A percentile compares a stretch with the other conserved stretches of the same genome.
Conservation (phyloP, 2,888 invertebrate genomes). For the Cylindroiulus punctatus region DNA sequence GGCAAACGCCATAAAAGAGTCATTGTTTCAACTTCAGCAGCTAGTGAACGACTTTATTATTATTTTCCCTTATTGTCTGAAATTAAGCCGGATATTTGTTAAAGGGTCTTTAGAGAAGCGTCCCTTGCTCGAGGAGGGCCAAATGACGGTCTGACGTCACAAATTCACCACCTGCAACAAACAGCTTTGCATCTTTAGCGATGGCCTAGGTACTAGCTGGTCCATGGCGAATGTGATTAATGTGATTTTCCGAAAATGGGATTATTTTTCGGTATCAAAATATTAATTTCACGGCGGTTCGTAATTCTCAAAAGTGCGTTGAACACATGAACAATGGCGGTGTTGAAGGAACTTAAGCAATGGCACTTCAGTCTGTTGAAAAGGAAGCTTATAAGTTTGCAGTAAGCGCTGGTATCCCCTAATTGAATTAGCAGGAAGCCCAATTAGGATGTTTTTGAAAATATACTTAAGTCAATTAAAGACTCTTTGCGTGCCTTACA, state of each 20-base stretch:
- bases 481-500: not conserved
- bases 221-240: not conserved
- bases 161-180: not conserved
- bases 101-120: not conserved
- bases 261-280: not conserved
- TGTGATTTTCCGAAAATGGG: conserved; percentile 6
- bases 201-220: not conserved
- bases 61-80: conserved; percentile 21
- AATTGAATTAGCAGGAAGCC: conserved; percentile 21
- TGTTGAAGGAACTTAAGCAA: not conserved
- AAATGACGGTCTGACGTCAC: not conserved
- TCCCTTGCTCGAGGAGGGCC: not conserved
- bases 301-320: not conserved
- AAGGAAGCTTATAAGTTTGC: not conserved
- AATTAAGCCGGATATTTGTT: not conserved
- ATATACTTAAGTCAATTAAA: conserved; percentile 21
- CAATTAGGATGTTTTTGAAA: conserved; percentile 43
- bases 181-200: not conserved
- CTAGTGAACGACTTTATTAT: not conserved
- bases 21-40: not conserved
- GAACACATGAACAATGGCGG: not conserved
- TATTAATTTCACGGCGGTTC: conserved; percentile 10
- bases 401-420: not conserved
- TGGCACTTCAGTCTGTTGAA: not conserved
- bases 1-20: not conserved